Evolutionary conservation across 1,140 invertebrate genomes (phyloP), one percentile per base, ranked within the genome.

Genomic region (Rhagoletis pomonella): DNA sequence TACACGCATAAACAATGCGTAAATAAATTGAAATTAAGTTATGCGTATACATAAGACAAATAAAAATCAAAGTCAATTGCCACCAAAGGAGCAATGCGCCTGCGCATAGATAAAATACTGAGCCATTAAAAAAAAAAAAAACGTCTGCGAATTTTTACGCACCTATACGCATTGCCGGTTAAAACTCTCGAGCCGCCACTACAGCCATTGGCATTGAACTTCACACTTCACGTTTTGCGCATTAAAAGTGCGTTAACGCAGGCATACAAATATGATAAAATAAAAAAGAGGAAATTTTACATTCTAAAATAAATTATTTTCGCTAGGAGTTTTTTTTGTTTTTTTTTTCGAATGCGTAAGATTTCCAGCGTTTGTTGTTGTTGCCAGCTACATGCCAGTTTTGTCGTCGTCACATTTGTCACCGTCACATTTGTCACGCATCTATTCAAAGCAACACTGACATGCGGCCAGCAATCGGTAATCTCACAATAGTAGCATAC

Each of bases 401-500:
- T 73, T 44, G 14, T 44, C 6, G 67, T 73, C 67, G 19, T 81
- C 69, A 77, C 69, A 50, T 77, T 77, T 29, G 42, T 77, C 73
- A 81, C 73, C 67, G 19, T 81, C 69, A 77, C 69, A 50, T 77
- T 77, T 29, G 42, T 77, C 73, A 81, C 73, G 73, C 73, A 29
- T 50, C 29, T 55, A 81, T 73, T 73, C 67, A 47, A 73, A 73
- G 10, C 39, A 42, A 81, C 47, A n/a, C 55, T 81, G 73, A 55
- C 73, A 81, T 55, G 73, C 17, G 73, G 10, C 47, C 47, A 58
- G 50, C 55, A 55, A 55, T 55, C 73, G 47, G 50, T 81, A 81
- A 81, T 81, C 55, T 29, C 29, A 29, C 29, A 29, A 29, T 29
- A 29, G 29, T 29, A 29, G 29, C 29, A 29, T 0, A 29, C 29